Conservation (phyloP, 1,140 invertebrate genomes). For the Spodoptera litura region DNA sequence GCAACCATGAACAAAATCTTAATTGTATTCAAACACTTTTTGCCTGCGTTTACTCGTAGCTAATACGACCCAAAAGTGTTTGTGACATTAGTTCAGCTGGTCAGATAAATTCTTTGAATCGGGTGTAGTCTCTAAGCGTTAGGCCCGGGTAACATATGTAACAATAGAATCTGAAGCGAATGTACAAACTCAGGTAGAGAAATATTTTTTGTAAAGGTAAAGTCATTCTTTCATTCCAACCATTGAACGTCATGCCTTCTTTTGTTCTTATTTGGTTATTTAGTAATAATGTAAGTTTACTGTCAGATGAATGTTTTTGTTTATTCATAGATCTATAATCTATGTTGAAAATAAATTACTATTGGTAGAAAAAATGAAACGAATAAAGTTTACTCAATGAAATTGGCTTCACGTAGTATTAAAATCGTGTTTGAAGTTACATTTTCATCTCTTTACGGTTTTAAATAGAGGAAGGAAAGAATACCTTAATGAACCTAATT, state of each 20-base stretch:
- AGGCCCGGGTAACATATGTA: slow-evolving; percentile 31
- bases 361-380: not conserved
- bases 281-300: slow-evolving; percentile 15
- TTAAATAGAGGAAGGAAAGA: no score
- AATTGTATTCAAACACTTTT: not conserved
- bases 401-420: not conserved
- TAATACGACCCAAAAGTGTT: not conserved
- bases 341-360: not conserved
- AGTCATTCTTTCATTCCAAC: slow-evolving; percentile 51
- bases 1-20: not conserved
- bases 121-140: slow-evolving; percentile 5
- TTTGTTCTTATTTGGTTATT: slow-evolving; percentile 51
- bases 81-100: slow-evolving; percentile 31
- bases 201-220: slow-evolving; percentile 55
- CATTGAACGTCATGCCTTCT: slow-evolving; percentile 55
- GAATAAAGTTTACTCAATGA: not conserved
- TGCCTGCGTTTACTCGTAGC: no score
- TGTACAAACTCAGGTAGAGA: slow-evolving; percentile 64
- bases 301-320: slow-evolving; percentile 12
- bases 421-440: not conserved
- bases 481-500: no score
- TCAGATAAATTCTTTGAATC: slow-evolving; percentile 30
- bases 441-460: no score
- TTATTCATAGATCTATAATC: not conserved
- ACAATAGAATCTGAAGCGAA: slow-evolving; percentile 60